Evolutionary conservation across 37 sponge, comb jelly and placozoan species (phyloP).

Genomic region (Ephydatia muelleri): DNA sequence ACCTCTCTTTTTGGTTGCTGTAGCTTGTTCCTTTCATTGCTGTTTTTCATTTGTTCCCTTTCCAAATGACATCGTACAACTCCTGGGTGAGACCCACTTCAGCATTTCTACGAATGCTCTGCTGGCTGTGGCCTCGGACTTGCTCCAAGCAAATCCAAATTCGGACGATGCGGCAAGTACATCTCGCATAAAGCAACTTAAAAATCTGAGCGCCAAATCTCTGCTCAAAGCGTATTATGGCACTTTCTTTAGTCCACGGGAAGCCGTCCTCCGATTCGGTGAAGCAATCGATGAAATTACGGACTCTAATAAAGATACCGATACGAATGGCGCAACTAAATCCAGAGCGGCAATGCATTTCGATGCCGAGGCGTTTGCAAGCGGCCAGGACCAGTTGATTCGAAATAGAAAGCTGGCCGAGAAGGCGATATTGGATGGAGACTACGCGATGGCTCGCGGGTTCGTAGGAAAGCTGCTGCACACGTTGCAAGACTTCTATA

Average conservation of each 20-base stretch:
- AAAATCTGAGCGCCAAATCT: neutral
- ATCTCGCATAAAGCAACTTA: conserved; percentile 13
- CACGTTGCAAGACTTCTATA: conserved; percentile 61
- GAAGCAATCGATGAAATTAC: conserved; percentile 26
- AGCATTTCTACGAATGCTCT: conserved; percentile 13
- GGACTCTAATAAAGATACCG: conserved; percentile 38
- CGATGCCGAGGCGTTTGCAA: conserved; percentile 41
- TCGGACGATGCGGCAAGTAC: conserved; percentile 5
- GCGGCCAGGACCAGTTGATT: conserved; percentile 43
- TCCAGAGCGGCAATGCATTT: conserved; percentile 37
- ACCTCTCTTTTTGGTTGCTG: too few species aligned
- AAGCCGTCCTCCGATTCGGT: neutral
- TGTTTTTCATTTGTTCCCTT: neutral
- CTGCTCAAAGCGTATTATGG: conserved; percentile 47
- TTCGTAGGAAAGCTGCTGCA: conserved; percentile 44
- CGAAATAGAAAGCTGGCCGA: neutral
- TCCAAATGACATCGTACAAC: neutral
- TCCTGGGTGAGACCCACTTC: too few species aligned
- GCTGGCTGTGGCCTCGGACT: conserved; percentile 17
- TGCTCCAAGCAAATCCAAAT: conserved; percentile 45
- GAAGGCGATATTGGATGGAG: conserved; percentile 2
- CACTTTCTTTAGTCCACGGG: neutral
- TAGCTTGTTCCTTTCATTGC: too few species aligned
- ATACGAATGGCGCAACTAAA: neutral
- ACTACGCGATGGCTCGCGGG: conserved; percentile 18